A percentile compares a stretch with the other conserved stretches of the same genome.
These are phyloP conservation scores for Lepidostoma basale DNA, from an alignment of 1,140 invertebrate genomes.

Conservation along the genomic window DNA sequence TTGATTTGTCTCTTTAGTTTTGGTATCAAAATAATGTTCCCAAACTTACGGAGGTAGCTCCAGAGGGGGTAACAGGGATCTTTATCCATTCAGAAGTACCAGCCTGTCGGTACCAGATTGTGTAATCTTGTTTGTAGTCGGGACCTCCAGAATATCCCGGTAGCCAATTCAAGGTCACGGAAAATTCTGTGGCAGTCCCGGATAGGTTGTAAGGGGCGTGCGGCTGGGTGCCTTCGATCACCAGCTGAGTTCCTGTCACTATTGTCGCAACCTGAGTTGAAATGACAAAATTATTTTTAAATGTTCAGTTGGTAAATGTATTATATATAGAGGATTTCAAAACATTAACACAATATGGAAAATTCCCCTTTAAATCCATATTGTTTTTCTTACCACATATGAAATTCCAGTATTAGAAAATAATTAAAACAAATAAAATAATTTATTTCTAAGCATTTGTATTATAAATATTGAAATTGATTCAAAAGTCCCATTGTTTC, in stretches of 20 bases:
- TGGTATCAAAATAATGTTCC: no score
- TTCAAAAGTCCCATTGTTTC: no score
- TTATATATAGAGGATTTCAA: no score
- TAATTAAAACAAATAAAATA: neutral
- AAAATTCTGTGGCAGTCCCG: conserved; percentile 84
- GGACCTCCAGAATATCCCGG: conserved; percentile 94
- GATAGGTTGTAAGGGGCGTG: conserved; percentile 95
- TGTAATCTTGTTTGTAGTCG: conserved; percentile 93
- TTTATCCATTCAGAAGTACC: conserved; percentile 88
- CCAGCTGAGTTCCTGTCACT: conserved; percentile 85
- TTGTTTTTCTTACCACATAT: no score
- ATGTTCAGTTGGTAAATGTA: neutral
- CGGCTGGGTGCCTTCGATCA: conserved; percentile 94
- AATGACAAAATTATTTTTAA: neutral
- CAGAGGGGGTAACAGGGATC: conserved; percentile 89
- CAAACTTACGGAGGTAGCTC: conserved; percentile 72
- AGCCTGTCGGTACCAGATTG: conserved; percentile 87
- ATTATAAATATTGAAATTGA: no score
- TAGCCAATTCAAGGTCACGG: conserved; percentile 88
- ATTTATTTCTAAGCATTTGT: no score
- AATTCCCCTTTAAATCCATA: no score
- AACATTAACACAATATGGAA: neutral
- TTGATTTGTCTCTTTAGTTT: no score
- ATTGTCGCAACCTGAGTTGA: conserved; percentile 85
- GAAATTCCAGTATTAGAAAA: no score